These are phyloP conservation scores for Drosophila leonis DNA, from an alignment of 2,888 invertebrate species.

Conservation along the genomic window DNA sequence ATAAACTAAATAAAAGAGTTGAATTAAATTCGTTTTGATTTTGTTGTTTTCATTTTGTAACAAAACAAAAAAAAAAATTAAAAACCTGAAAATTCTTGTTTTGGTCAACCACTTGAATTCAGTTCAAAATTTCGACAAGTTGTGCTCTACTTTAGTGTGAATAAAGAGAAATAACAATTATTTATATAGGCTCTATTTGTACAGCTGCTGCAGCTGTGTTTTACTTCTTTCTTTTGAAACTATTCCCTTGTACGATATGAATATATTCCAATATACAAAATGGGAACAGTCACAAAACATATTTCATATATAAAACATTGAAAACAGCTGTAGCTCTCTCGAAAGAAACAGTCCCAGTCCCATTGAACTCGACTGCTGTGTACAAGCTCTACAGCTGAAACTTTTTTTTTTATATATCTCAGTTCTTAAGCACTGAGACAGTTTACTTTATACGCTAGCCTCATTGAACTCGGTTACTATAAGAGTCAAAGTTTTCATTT, in stretches of 20 bases:
- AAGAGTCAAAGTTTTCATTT: neutral
- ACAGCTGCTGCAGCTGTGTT: slow-evolving; percentile 59
- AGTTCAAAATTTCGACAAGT: slow-evolving; percentile 18
- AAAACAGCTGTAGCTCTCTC: slow-evolving; percentile 2
- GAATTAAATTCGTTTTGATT: slow-evolving; percentile 45
- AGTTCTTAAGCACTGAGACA: neutral
- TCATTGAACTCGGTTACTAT: neutral
- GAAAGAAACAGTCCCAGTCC: neutral
- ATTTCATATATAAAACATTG: neutral
- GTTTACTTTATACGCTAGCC: neutral
- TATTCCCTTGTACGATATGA: slow-evolving; percentile 1
- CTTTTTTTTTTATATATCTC: no score
- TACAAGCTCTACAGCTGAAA: no score
- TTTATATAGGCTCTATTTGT: slow-evolving; percentile 44
- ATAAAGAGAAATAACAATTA: slow-evolving; percentile 16
- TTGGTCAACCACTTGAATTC: slow-evolving; percentile 39
- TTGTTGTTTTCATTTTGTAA: slow-evolving; percentile 31
- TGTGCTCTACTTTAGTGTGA: slow-evolving; percentile 53
- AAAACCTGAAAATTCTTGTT: slow-evolving; percentile 27
- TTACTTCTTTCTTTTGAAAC: slow-evolving; percentile 12
- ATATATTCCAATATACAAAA: slow-evolving; percentile 16
- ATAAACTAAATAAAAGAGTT: slow-evolving; percentile 24
- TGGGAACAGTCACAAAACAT: slow-evolving; percentile 7
- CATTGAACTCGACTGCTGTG: slow-evolving; percentile 10
- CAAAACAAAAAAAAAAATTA: neutral